Base-by-base conservation (phyloP, 1,140 invertebrate species). In the Aculops lycopersici region DNA sequence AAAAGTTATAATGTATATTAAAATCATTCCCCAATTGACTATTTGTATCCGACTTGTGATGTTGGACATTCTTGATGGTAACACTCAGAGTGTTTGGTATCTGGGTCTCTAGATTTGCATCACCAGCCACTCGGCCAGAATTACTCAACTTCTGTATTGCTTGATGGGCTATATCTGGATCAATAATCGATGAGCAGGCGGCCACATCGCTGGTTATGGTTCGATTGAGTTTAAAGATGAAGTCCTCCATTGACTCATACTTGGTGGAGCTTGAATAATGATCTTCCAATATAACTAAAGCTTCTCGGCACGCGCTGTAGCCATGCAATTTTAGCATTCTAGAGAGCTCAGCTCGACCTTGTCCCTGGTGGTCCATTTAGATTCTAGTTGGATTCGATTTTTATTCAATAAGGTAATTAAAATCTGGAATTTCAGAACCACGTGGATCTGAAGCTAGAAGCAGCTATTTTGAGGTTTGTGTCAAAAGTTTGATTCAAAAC, bases 331-430 rank as follows among this genome's bases (percentile, higher is more conserved):
- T 8, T n/a, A 31, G n/a, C 24, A 31, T 8, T 31, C n/a, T 31
- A n/a, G 24, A 31, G 8, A 31, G 24, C 24, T 31, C 24, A n/a
- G 24, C 24, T 31, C n/a, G 8, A 8, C 24, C 24, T n/a, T 31
- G 24, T 31, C 24, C 24, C 20, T 36, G 15, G 20, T 41, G 39
- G 35, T 42, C 15, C 15, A 41, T 37, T 40, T 24, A n/a, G 43
- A 20, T 36, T 14, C 31, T 40, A 21, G 41, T 20, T 21, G 31
- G n/a, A 15, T 21, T 44, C 20, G 4, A 37, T 38, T 39, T 44
- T 41, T 8, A 18, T n/a, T n/a, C n/a, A n/a, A n/a, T n/a, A n/a
- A n/a, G n/a, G n/a, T n/a, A n/a, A n/a, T n/a, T n/a, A n/a, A n/a
- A n/a, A n/a, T n/a, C n/a, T n/a, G n/a, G n/a, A n/a, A n/a, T n/a